A percentile compares a stretch with the other conserved stretches of the same genome.
Conservation (phyloP, 2,113 vertebrate species). For the Cynopterus brachyotis region DNA sequence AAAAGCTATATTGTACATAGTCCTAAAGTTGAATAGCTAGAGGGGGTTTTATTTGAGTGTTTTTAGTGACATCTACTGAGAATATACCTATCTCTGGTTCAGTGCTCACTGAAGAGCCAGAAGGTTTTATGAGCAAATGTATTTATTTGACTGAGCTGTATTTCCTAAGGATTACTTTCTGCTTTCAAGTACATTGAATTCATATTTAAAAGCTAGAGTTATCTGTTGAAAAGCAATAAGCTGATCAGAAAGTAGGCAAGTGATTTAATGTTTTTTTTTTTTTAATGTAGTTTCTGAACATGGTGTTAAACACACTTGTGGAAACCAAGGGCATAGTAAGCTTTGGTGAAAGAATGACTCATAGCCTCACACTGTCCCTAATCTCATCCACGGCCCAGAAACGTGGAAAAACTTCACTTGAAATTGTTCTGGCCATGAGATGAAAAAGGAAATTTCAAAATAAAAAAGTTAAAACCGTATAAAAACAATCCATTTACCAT, state of each 20-base stretch:
- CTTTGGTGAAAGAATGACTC: background rate
- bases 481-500: background rate
- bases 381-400: background rate
- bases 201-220: constrained; percentile 22
- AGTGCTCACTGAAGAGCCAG: constrained; percentile 54
- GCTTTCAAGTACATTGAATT: constrained; percentile 31
- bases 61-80: constrained; percentile 31
- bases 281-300: background rate
- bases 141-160: constrained; percentile 22
- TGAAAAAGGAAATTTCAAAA: background rate
- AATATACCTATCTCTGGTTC: constrained; percentile 45
- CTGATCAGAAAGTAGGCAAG: background rate
- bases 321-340: background rate
- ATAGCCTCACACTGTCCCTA: too few species aligned
- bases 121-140: constrained; percentile 64
- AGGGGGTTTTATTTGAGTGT: constrained; percentile 26
- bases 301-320: background rate
- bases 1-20: constrained; percentile 56
- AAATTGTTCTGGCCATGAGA: background rate
- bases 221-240: constrained; percentile 27
- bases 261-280: background rate
- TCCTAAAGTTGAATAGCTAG: constrained; percentile 46
- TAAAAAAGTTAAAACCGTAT: constrained; percentile 1
- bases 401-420: background rate
- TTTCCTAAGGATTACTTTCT: constrained; percentile 54